A percentile compares a stretch with the other conserved stretches of the same genome.
These are phyloP conservation scores for Mesopsocus fuscifrons DNA, from an alignment of 2,888 invertebrate species.

Conservation along the genomic window DNA sequence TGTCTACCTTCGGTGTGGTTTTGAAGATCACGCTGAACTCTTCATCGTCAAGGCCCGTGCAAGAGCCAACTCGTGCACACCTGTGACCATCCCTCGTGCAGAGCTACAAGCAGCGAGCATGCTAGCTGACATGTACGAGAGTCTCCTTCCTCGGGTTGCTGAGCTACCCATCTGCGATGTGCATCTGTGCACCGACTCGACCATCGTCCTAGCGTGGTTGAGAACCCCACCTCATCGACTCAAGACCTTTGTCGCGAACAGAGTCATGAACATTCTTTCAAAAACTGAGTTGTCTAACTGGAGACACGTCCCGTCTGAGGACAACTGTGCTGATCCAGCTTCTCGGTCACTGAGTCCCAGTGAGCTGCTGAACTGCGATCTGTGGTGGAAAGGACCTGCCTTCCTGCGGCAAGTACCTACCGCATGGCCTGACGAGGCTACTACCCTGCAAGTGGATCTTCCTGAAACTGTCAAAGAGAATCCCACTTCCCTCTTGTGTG, in stretches of 20 bases:
- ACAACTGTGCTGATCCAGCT: slow-evolving; percentile 18
- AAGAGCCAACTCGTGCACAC: slow-evolving; percentile 15
- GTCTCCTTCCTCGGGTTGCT: slow-evolving; percentile 9
- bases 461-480: too few relatives aligned
- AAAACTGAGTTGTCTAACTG: slow-evolving; percentile 14
- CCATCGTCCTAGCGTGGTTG: slow-evolving; percentile 18
- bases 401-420: slow-evolving; percentile 7
- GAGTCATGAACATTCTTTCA: slow-evolving; percentile 17
- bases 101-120: slow-evolving; percentile 15
- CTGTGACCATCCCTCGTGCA: slow-evolving; percentile 13
- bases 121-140: slow-evolving; percentile 15
- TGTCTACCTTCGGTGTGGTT: slow-evolving; percentile 12
- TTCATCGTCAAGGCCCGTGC: too few relatives aligned
- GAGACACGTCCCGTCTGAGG: slow-evolving; percentile 16
- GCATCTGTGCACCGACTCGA: slow-evolving; percentile 16
- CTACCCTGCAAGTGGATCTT: too few relatives aligned
- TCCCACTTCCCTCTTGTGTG: too few relatives aligned
- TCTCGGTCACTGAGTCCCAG: slow-evolving; percentile 14
- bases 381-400: background rate
- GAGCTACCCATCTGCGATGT: background rate
- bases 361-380: background rate
- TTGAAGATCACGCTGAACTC: too few relatives aligned
- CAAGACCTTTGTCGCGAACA: slow-evolving; percentile 18
- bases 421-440: too few relatives aligned
- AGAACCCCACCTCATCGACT: slow-evolving; percentile 14